These are phyloP conservation scores for Esperia sulphurella DNA, from an alignment of 2,888 invertebrate genomes.

Conservation along the genomic window DNA sequence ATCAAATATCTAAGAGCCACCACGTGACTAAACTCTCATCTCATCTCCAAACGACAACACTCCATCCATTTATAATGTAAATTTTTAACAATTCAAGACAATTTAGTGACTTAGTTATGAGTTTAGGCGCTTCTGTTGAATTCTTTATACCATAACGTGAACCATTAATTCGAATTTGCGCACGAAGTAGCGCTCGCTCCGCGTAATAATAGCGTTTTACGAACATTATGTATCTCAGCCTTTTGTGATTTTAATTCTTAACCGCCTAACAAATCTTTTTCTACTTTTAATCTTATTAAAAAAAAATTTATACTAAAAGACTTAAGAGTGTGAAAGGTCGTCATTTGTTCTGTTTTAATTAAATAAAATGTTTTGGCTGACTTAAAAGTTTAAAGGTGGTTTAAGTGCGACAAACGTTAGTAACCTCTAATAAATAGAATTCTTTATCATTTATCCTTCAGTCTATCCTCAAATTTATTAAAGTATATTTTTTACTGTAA, in stretches of 20 bases:
- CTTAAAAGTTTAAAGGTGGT: no score
- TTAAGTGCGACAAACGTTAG: no score
- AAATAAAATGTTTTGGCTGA: neutral
- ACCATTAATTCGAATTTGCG: constrained; percentile 49
- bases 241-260: constrained; percentile 32
- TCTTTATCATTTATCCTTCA: no score
- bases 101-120: constrained; percentile 1
- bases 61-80: neutral
- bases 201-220: constrained; percentile 33
- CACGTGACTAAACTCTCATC: no score
- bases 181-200: constrained; percentile 33
- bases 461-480: no score
- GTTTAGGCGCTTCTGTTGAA: constrained; percentile 41
- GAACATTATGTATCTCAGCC: constrained; percentile 36
- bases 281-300: neutral
- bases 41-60: no score
- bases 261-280: constrained; percentile 12
- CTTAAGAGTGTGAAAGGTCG: no score
- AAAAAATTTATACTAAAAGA: neutral
- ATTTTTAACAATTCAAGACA: constrained; percentile 1
- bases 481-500: no score
- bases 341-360: neutral
- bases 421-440: no score
- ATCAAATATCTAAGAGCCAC: no score
- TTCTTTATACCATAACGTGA: constrained; percentile 35